Conservation (phyloP, 2,113 vertebrate species). For the Chascanopsetta lugubris region DNA sequence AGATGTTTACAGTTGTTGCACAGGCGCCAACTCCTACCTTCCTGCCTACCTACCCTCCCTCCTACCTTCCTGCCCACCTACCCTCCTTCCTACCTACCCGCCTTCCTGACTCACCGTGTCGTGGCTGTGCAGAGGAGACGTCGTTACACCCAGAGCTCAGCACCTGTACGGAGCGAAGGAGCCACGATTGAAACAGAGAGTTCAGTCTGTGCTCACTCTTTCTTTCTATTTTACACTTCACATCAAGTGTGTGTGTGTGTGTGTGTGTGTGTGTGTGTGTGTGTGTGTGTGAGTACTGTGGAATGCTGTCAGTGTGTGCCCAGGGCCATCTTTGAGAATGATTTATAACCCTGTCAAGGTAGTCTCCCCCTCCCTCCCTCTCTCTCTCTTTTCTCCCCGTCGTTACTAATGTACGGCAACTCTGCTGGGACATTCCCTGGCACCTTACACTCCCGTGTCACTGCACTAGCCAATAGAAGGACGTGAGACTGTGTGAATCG, state of each 20-base stretch:
- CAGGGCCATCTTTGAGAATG: slow-evolving; percentile 40
- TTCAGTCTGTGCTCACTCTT: background rate
- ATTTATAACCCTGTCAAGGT: slow-evolving; percentile 64
- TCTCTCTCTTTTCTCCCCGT: slow-evolving; percentile 27
- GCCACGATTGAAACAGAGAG: background rate
- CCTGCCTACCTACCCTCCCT: too few species aligned
- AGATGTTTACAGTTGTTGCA: slow-evolving; percentile 31
- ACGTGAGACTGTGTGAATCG: background rate
- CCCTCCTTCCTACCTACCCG: too few species aligned
- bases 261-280: background rate
- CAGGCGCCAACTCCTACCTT: too few species aligned
- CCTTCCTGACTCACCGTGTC: slow-evolving; percentile 48
- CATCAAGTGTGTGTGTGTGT: slow-evolving; percentile 5
- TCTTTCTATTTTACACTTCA: background rate
- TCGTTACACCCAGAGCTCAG: background rate
- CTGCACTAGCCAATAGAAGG: background rate
- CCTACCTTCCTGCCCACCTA: too few species aligned
- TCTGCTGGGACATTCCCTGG: slow-evolving; percentile 34
- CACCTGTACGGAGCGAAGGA: background rate
- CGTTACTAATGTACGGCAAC: slow-evolving; percentile 21
- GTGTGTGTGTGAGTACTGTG: slow-evolving; percentile 50
- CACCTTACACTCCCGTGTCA: slow-evolving; percentile 36
- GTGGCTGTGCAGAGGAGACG: slow-evolving; percentile 32
- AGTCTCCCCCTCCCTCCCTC: slow-evolving; percentile 29
- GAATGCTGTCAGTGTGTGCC: slow-evolving; percentile 67